Percentiles rank a stretch among this genome's conserved stretches.
These are phyloP conservation scores for Etheostoma spectabile DNA, from an alignment of 2,113 vertebrate genomes.

Conservation along the genomic window DNA sequence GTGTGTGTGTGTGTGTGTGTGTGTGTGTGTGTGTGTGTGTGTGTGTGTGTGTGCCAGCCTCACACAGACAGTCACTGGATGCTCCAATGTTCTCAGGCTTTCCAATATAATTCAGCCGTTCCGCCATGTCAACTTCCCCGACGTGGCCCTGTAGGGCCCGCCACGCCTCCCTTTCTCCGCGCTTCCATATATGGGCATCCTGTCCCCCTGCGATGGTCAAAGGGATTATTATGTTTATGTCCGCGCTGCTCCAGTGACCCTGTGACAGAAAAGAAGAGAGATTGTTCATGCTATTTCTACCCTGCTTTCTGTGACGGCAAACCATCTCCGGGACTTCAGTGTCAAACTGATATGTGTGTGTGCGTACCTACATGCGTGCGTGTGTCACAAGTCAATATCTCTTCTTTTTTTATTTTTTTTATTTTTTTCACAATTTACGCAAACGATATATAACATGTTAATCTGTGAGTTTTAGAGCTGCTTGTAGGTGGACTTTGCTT, in stretches of 20 bases:
- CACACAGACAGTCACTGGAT: slow-evolving; percentile 69
- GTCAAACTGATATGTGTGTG: slow-evolving; percentile 15
- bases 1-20: slow-evolving; percentile 31
- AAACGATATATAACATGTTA: not conserved
- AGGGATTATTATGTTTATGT: slow-evolving; percentile 80
- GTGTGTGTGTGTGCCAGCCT: slow-evolving; percentile 17
- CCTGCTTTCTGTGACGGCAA: slow-evolving; percentile 32
- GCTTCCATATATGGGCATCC: slow-evolving; percentile 77
- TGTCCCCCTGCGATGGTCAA: slow-evolving; percentile 63
- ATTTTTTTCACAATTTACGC: not conserved
- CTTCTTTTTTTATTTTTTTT: too few species aligned
- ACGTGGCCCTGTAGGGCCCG: slow-evolving; percentile 53
- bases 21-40: slow-evolving; percentile 16
- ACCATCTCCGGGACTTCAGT: slow-evolving; percentile 32
- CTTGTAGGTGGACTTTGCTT: too few species aligned
- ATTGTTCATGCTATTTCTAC: slow-evolving; percentile 55
- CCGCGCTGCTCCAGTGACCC: slow-evolving; percentile 68
- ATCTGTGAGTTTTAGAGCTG: too few species aligned
- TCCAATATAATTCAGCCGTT: slow-evolving; percentile 74
- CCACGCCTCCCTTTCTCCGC: slow-evolving; percentile 79
- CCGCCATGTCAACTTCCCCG: slow-evolving; percentile 72
- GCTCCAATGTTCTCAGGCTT: slow-evolving; percentile 74
- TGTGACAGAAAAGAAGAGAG: slow-evolving; percentile 62
- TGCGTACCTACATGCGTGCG: not conserved
- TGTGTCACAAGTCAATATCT: too few species aligned